phyloP scores from a whole-genome alignment of 1,140 invertebrate genomes.

The Brachionus rubens region DNA sequence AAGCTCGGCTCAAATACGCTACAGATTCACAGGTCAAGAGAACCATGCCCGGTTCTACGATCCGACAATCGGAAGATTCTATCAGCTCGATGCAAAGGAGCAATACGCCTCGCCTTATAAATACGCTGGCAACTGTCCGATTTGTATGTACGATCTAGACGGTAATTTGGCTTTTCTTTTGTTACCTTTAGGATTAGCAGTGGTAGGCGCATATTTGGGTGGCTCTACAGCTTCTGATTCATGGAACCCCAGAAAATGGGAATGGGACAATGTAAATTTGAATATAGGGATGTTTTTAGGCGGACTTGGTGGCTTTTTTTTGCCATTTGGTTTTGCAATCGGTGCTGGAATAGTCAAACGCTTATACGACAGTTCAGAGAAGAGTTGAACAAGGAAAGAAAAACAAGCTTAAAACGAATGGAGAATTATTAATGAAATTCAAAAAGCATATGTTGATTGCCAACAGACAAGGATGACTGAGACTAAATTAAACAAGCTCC shows the following conservation, averaged over 20 bases:
- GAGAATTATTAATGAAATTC: too few species aligned
- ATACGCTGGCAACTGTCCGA: constrained; percentile 26
- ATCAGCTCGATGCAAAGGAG: constrained; percentile 15
- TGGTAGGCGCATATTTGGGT: constrained; percentile 18
- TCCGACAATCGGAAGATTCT: constrained; percentile 5
- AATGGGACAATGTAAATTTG: constrained; percentile 3
- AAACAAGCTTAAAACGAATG: too few species aligned
- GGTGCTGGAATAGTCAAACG: background rate
- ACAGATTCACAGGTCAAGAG: constrained; percentile 21
- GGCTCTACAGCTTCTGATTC: background rate
- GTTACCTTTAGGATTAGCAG: background rate
- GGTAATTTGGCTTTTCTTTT: constrained; percentile 11
- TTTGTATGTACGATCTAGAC: constrained; percentile 14
- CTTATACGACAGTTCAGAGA: background rate
- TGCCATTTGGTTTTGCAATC: background rate
- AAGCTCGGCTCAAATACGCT: background rate
- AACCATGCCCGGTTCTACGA: constrained; percentile 25
- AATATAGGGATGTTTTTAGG: background rate
- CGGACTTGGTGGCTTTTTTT: background rate
- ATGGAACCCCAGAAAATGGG: constrained; percentile 33
- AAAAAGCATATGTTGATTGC: too few species aligned
- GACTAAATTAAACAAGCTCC: too few species aligned
- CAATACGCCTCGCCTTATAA: constrained; percentile 19
- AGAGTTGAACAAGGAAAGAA: too few species aligned
- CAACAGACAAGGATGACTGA: too few species aligned